Base-by-base conservation (phyloP, 2,888 invertebrate species). In the Pyrgus malvae region DNA sequence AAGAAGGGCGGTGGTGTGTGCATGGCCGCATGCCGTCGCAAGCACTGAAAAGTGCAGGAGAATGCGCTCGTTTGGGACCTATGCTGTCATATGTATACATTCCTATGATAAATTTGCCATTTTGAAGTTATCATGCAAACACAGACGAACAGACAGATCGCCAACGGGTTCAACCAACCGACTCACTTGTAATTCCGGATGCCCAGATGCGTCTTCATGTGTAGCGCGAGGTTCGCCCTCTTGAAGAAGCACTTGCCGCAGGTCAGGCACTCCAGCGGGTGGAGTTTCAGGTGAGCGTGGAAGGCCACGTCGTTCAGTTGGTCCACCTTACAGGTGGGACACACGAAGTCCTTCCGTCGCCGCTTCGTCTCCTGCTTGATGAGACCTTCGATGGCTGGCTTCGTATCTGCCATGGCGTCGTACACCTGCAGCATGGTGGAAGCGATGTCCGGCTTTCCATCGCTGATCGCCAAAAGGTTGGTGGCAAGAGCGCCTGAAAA, bases 161-260 rank as follows among this genome's bases (percentile, higher is more conserved):
- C 31, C 41, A 19, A 25, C 25, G 8, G 11, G 7, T 48, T 37
- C 48, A 45, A 54, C 60, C 41, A 45, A 57, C 46, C 42, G 50
- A 82, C 88, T 82, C 63, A 91, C 91, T 88, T 90, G 71, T 91
- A 93, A 62, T 95, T 94, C 73, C 94, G 95, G 72, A 96, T 94
- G 12, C 94, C 95, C 57, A 95, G 80, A 78, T 97, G 96, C 1
- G 95, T 93, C 74, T 95, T 95, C 75, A 95, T 91, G 75, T 97
- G 97, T 35, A 96, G 80, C 44, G 94, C 93, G 58, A 95, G 92
- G 77, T 95, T 95, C 62, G 93, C 93, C 74, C 94, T 92, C 12
- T 93, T 90, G 70, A 92, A 93, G 90, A 95, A 96, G 72, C 93
- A 93, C 73, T 96, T 96, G 9, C 95, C 95, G 72, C 97, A 97